These are phyloP conservation scores for Sebastes matsubarae DNA, from an alignment of 2,797 vertebrate genomes.

Conservation along the genomic window DNA sequence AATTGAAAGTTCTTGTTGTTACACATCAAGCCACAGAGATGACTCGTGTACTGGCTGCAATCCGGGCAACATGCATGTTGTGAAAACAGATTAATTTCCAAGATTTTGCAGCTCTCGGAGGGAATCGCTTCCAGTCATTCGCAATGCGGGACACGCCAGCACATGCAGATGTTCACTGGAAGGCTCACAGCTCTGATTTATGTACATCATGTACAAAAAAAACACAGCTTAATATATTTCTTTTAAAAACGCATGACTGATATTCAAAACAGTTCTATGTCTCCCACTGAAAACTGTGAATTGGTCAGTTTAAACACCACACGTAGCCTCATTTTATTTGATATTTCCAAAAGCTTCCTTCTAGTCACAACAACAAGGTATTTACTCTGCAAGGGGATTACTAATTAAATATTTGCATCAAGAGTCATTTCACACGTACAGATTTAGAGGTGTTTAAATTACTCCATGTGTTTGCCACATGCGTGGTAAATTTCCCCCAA, in stretches of 20 bases:
- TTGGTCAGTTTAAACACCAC: background rate
- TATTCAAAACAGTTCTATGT: background rate
- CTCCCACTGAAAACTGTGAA: background rate
- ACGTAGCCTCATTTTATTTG: background rate
- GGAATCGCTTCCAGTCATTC: slow-evolving; percentile 74
- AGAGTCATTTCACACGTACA: slow-evolving; percentile 1
- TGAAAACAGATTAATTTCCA: slow-evolving; percentile 50
- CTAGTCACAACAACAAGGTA: background rate
- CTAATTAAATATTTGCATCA: background rate
- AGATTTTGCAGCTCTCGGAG: slow-evolving; percentile 28
- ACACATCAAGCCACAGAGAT: background rate
- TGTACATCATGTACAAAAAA: slow-evolving; percentile 3
- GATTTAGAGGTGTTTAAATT: slow-evolving; percentile 14
- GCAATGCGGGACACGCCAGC: slow-evolving; percentile 34
- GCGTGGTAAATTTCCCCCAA: background rate
- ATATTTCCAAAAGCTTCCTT: background rate
- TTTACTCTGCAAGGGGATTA: background rate
- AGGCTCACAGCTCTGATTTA: slow-evolving; percentile 22
- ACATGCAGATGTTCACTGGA: slow-evolving; percentile 61
- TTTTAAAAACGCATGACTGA: background rate
- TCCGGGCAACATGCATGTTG: slow-evolving; percentile 41
- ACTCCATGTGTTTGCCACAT: slow-evolving; percentile 53
- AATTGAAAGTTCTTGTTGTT: background rate
- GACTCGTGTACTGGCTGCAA: slow-evolving; percentile 27
- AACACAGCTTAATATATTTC: background rate